Evolutionary conservation across 2,113 vertebrate genomes (phyloP), one percentile per base, ranked within the genome.

Genomic region (Empidonax alnorum): DNA sequence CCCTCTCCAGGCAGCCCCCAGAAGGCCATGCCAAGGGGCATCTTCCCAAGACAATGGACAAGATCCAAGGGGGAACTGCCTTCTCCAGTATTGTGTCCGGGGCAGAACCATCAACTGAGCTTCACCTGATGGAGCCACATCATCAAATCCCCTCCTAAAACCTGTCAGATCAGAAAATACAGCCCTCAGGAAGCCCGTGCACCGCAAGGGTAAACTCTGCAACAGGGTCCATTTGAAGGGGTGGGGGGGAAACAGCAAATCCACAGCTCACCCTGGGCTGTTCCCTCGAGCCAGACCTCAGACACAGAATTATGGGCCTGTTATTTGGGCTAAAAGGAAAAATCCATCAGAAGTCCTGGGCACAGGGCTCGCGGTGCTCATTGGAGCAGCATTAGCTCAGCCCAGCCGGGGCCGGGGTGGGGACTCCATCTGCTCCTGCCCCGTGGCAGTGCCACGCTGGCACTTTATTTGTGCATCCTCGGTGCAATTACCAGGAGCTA

Each of bases 381-480:
- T 1, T 62, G 90, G 89, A 94, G 81, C 84, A 24, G 74, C 81
- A 62, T 90, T 92, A 88, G 88, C 65, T 62, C 42, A 11, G 76
- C 68, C 67, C 89, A 62, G 89, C 76, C 52, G 76, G 24, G 68
- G 84, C 41, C 9, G 0, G 62, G 27, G 61, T 41, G 68, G 63
- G 76, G 76, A 74, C 27, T 76, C 95, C 95, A 93, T 95, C 90
- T 96, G 95, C 94, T 93, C 74, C 93, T 90, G 89, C 58, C 74
- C 41, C 72, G 55, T 69, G 5, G 17, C 89, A 63, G 58, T 4
- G 20, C 58, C 91, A 66, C 1, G 0, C 63, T 46, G 11, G 33
- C 59, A 12, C 35, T 87, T 85, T 17, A 44, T 79, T 65, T 44
- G n/a, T 63, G 25, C 7, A 5, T 39, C 84, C 81, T 68, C 10